Evolutionary conservation across 1,140 invertebrate genomes (phyloP), one percentile per base, ranked within the genome.

Genomic region (Neuroterus valhalla): DNA sequence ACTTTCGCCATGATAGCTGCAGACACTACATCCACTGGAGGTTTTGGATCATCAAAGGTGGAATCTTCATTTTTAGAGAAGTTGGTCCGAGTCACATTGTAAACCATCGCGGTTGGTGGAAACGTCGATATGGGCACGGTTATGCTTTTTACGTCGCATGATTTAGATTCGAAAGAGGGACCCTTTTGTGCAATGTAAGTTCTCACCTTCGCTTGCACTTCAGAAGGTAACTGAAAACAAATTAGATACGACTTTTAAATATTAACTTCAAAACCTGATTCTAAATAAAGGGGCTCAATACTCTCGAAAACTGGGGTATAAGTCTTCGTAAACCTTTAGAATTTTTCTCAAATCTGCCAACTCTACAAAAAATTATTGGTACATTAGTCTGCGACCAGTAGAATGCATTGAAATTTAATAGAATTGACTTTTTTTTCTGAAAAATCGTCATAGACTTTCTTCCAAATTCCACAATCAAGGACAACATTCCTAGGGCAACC

Each of bases 1-100:
- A 98, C 96, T 91, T 97, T 97, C 2, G 97, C 96, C 93, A 98
- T 96, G 66, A 98, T 94, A 15, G 96, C 94, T 43, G 96, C 96
- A 11, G 97, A 98, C 23, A 98, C 96, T 81, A 96, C 94, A 75
- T 97, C 96, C 21, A 93, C 89, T 0, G 91, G 87, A 0, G 86
- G 87, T 44, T 88, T 88, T 21, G 91, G 91, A 80, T 93, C 92
- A 80, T 92, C 88, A 85, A 43, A 74, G 89, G 84, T 82, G 85
- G 90, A 78, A 85, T 88, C 77, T 83, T 91, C 79, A 12, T 82
- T 66, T 38, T 89, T 89, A 14, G 88, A 85, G 5, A 68, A 42
- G n/a, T 69, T 69, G 14, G 86, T 72, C 67, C 89, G 89, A 0
- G 85, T 86, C 19, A 96, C 92, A 66, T 95, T 96, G 82, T 96